phyloP scores from a whole-genome alignment of 2,888 invertebrate genomes.

The Melolontha melolontha region DNA sequence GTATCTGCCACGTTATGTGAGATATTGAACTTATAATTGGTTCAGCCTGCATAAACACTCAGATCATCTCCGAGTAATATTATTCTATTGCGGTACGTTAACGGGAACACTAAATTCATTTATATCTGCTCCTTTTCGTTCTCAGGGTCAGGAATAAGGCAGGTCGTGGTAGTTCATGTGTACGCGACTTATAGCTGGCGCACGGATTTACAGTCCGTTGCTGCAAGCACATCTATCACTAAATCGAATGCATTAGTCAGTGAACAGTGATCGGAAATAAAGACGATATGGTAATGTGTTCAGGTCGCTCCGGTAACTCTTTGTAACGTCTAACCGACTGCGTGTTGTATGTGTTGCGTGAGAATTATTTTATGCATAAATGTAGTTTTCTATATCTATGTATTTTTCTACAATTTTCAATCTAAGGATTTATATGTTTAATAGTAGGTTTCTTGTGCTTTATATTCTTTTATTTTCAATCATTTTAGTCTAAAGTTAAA shows the following conservation, averaged over 20 bases:
- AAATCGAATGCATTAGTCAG: constrained; percentile 27
- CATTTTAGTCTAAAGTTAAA: too few species aligned
- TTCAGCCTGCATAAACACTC: too few species aligned
- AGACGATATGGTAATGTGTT: constrained; percentile 19
- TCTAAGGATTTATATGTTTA: too few species aligned
- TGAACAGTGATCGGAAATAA: constrained; percentile 24
- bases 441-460: too few species aligned
- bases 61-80: not conserved
- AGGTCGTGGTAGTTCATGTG: constrained; percentile 28
- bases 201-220: constrained; percentile 20
- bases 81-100: not conserved
- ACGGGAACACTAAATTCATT: constrained; percentile 9
- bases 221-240: constrained; percentile 10
- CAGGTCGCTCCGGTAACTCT: not conserved
- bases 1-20: too few species aligned
- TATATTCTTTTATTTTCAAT: too few species aligned
- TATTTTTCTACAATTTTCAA: too few species aligned
- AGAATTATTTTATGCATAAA: not conserved
- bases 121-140: not conserved
- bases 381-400: not conserved
- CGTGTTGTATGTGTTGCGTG: constrained; percentile 2
- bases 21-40: too few species aligned
- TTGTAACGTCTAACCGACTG: constrained; percentile 2
- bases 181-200: not conserved
- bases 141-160: constrained; percentile 22